A percentile compares a stretch with the other conserved stretches of the same genome.
Conservation (phyloP, 2,797 vertebrate genomes). For the Enteromius thamalakanensis region DNA sequence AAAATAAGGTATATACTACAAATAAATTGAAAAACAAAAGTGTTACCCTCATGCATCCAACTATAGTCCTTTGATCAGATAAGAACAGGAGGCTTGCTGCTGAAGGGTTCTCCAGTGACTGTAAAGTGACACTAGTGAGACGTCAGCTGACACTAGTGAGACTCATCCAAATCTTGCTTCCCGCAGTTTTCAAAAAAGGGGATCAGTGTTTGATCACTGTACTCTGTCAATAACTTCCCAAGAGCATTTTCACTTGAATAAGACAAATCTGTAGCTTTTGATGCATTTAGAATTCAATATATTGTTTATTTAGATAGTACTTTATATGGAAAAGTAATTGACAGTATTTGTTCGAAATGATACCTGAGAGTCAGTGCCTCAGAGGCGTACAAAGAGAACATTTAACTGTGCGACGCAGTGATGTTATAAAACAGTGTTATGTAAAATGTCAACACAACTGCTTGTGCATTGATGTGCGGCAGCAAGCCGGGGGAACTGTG, state of each 20-base stretch:
- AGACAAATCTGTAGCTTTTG: not conserved
- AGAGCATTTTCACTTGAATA: not conserved
- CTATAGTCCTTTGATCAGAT: not conserved
- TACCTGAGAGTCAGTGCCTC: not conserved
- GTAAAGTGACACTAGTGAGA: not conserved
- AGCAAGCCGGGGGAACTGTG: slow-evolving; percentile 30
- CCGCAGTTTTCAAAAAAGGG: not conserved
- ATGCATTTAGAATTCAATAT: not conserved
- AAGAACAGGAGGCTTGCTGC: not conserved
- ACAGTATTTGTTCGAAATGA: not conserved
- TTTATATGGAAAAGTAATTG: not conserved
- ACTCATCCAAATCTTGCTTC: not conserved
- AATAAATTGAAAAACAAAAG: not conserved
- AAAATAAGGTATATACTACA: not conserved
- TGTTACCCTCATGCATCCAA: not conserved
- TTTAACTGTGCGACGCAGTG: not conserved
- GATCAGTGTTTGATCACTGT: not conserved
- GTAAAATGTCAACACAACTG: not conserved
- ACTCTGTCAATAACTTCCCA: not conserved
- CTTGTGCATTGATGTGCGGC: slow-evolving; percentile 20
- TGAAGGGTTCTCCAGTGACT: not conserved
- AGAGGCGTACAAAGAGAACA: not conserved
- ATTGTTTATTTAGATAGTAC: slow-evolving; percentile 5
- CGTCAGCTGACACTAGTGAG: not conserved
- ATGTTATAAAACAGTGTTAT: slow-evolving; percentile 28